Percentiles rank a stretch among this genome's conserved stretches.
Conservation (phyloP, 2,797 vertebrate genomes). For the Strix occidentalis region DNA sequence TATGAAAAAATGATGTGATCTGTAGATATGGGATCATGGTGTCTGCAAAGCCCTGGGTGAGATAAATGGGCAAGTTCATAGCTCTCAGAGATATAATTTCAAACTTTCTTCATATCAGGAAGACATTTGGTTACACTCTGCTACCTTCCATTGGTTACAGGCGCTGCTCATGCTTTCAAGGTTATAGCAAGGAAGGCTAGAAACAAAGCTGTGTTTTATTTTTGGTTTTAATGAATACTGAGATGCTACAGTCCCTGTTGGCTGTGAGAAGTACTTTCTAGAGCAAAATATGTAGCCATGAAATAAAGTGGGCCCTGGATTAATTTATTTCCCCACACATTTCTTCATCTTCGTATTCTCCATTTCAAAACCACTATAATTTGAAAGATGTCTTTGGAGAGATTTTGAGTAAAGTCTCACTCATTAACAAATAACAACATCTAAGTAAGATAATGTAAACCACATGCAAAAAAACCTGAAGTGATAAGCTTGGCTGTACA, state of each 20-base stretch:
- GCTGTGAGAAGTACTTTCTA: neutral
- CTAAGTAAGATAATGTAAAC: neutral
- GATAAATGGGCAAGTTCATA: neutral
- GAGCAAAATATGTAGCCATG: neutral
- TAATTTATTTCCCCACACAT: neutral
- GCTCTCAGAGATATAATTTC: neutral
- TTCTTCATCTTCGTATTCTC: neutral
- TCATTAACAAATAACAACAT: neutral
- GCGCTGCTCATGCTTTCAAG: neutral
- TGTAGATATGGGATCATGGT: neutral
- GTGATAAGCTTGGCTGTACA: rapidly evolving
- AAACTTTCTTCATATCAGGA: neutral
- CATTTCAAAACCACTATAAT: neutral
- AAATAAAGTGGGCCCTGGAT: neutral
- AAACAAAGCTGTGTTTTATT: conserved; percentile 8
- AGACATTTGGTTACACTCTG: conserved; percentile 16
- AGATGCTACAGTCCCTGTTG: neutral
- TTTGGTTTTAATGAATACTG: conserved; percentile 2
- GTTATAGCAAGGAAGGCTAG: conserved; percentile 8
- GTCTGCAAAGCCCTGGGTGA: neutral
- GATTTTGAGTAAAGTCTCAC: neutral
- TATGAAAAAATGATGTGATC: neutral
- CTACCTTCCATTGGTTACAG: neutral
- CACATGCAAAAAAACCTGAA: neutral
- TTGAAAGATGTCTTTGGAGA: neutral